A percentile compares a stretch with the other conserved stretches of the same genome.
phyloP scores from a whole-genome alignment of 2,797 vertebrate species.

The Bradypodion ventrale region DNA sequence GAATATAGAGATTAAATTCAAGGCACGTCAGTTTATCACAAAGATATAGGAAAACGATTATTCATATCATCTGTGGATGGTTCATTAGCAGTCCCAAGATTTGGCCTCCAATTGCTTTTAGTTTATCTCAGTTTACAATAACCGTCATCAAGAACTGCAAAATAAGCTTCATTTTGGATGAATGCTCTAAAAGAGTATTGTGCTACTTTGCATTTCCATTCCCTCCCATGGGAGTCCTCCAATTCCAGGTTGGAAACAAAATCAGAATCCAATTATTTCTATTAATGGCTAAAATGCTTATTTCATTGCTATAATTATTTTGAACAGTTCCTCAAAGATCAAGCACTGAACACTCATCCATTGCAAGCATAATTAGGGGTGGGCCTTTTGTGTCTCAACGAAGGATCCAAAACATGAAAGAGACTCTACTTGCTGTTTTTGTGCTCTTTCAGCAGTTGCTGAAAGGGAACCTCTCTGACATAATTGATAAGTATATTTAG shows the following conservation, averaged over 20 bases:
- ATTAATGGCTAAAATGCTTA: constrained; percentile 7
- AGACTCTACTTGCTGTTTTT: too few relatives aligned
- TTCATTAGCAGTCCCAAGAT: constrained; percentile 8
- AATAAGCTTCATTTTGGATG: constrained; percentile 9
- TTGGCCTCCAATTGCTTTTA: constrained; percentile 38
- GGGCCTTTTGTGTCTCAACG: too few relatives aligned
- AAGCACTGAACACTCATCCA: too few relatives aligned
- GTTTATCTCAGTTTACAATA: constrained; percentile 49
- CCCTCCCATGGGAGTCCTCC: constrained; percentile 11
- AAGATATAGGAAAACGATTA: constrained; percentile 17
- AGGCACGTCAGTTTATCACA: constrained; percentile 27
- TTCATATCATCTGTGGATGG: background rate
- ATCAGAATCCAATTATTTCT: constrained; percentile 7
- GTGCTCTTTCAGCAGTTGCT: too few relatives aligned
- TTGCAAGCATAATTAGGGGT: too few relatives aligned
- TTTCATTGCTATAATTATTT: constrained; percentile 2
- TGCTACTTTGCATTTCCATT: constrained; percentile 41
- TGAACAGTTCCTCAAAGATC: background rate
- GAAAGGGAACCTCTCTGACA: too few relatives aligned
- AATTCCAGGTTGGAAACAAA: background rate
- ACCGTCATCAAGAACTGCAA: constrained; percentile 25
- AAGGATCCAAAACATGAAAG: too few relatives aligned
- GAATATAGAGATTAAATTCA: constrained; percentile 33
- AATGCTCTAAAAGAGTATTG: constrained; percentile 35
- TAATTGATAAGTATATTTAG: too few relatives aligned